Evolutionary conservation across 1,140 invertebrate species (phyloP).

Genomic region (Oncopodura yosiiana): DNA sequence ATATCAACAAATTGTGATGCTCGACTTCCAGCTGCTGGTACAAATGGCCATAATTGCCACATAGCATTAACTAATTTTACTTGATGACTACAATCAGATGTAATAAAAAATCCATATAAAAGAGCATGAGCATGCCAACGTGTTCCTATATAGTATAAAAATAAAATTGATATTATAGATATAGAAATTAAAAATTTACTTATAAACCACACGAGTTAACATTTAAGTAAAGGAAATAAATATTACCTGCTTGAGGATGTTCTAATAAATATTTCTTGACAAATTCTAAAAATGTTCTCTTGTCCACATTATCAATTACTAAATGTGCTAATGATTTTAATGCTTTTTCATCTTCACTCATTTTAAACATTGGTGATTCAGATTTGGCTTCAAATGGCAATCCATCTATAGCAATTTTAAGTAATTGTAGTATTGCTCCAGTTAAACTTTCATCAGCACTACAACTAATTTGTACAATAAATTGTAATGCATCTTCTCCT

Average conservation of each 20-base stretch:
- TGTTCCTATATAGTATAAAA: too few relatives aligned
- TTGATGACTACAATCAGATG: slow-evolving; percentile 39
- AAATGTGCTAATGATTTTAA: slow-evolving; percentile 31
- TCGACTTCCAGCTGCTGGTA: slow-evolving; percentile 83
- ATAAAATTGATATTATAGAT: too few relatives aligned
- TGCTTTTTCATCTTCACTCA: slow-evolving; percentile 32
- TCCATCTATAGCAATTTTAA: slow-evolving; percentile 34
- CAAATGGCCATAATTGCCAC: slow-evolving; percentile 60
- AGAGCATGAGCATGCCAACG: slow-evolving; percentile 91
- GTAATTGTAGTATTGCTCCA: slow-evolving; percentile 26
- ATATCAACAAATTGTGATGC: slow-evolving; percentile 94
- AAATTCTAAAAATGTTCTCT: slow-evolving; percentile 35
- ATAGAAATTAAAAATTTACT: too few relatives aligned
- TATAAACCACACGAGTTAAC: too few relatives aligned
- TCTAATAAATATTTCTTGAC: slow-evolving; percentile 55
- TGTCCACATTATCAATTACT: slow-evolving; percentile 28
- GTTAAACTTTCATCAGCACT: slow-evolving; percentile 80
- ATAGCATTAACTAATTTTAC: slow-evolving; percentile 43
- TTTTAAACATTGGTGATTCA: slow-evolving; percentile 26
- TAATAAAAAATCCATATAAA: slow-evolving; percentile 50
- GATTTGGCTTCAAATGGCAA: slow-evolving; percentile 31
- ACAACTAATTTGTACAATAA: slow-evolving; percentile 54
- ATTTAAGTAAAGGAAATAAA: too few relatives aligned
- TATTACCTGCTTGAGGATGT: slow-evolving; percentile 34
- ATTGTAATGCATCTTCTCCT: slow-evolving; percentile 49